A percentile compares a stretch with the other conserved stretches of the same genome.
Evolutionary conservation across 1,140 invertebrate species (phyloP).

Genomic region (Drosophila bocki): DNA sequence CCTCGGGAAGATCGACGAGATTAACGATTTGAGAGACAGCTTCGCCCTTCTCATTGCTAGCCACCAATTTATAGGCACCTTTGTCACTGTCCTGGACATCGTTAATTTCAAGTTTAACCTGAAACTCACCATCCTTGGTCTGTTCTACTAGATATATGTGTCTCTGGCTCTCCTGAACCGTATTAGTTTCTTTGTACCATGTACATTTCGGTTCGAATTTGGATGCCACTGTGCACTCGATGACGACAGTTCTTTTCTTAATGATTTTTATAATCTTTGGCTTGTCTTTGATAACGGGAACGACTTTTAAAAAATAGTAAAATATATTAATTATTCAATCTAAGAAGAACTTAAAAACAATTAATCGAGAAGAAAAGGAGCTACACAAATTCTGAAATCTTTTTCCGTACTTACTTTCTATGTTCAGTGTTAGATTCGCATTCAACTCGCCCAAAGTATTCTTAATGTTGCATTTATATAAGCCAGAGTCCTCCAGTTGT

Average conservation of each 20-base stretch:
- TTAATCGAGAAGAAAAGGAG: background rate
- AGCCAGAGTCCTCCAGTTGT: conserved; percentile 96
- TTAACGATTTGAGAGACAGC: conserved; percentile 95
- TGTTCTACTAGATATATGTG: conserved; percentile 74
- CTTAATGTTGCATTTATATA: conserved; percentile 99
- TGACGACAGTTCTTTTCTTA: conserved; percentile 95
- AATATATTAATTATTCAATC: background rate
- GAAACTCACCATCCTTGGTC: conserved; percentile 88
- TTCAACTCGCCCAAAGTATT: conserved; percentile 98
- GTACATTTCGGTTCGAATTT: conserved; percentile 94
- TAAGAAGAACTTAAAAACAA: background rate
- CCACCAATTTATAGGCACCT: conserved; percentile 95
- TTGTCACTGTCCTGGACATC: conserved; percentile 92
- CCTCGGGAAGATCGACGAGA: conserved; percentile 92
- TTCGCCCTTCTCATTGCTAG: conserved; percentile 97
- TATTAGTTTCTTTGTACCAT: conserved; percentile 94
- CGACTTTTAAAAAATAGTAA: conserved; percentile 89
- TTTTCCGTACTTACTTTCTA: conserved; percentile 93
- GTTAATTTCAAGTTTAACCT: conserved; percentile 94
- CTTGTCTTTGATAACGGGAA: conserved; percentile 96
- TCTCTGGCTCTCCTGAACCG: conserved; percentile 89
- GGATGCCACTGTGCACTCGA: conserved; percentile 95
- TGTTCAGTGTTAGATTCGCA: conserved; percentile 98
- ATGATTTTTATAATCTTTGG: conserved; percentile 95
- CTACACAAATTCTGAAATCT: background rate